Base-by-base conservation (phyloP, 1,140 invertebrate species). In the Popillia japonica region DNA sequence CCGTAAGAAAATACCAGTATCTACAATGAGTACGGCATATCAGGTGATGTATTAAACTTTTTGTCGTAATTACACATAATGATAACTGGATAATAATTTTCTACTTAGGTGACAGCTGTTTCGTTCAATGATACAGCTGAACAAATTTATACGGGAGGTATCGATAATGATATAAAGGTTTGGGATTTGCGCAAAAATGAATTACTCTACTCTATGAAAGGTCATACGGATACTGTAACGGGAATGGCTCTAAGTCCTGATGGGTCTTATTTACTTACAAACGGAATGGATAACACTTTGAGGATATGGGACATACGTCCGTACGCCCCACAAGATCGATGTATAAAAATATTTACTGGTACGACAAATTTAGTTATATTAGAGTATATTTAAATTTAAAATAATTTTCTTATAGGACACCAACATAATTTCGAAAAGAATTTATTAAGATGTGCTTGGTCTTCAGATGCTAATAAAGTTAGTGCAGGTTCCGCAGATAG, bases 351-450 rank as follows among this genome's bases (percentile, higher is more conserved):
- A 44, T 92, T 99, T 78, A 88, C 89, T 34, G 85, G 48, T 55
- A 55, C 4, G 1, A 2, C 27, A 34, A 34, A 4, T 34, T 34
- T 17, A n/a, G 17, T 55, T 79, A 3, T 0, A 2, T 48, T 72
- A 34, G 6, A 4, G 27, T 34, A 34, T 4, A 34, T 34, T 34
- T 72, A 0, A 27, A 22, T 90, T 78, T 98, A 55, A 55, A 6
- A 55, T n/a, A 17, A n/a, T 55, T 34, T 4, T 34, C 9, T 55
- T 14, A n/a, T n/a, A 55, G 48, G 98, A 0, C 96, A 99, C 90
- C 96, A 98, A 83, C 98, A 99, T 87, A 99, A 99, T 88, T 99
- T 99, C 90, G 98, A 99, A 90, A 98, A 98, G 89, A 96, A 96
- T 86, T 88, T 98, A 64, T 86, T 99, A 20, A 89, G 94, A 17